phyloP scores from a whole-genome alignment of 2,888 invertebrate species.

The Meandrusa payeni region DNA sequence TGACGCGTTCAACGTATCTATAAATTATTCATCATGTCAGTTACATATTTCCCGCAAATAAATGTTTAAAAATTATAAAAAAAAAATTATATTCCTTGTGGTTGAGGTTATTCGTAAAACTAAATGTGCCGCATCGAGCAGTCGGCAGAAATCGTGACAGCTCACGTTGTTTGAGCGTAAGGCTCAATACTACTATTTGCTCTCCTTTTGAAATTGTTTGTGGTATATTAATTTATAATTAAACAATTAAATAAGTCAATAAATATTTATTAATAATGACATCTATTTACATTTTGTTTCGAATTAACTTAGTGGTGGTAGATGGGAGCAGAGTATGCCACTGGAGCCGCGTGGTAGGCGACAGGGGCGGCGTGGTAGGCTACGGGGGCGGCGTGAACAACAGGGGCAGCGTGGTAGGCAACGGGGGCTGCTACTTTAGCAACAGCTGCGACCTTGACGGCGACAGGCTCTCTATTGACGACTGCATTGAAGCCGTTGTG shows the following conservation, averaged over 20 bases:
- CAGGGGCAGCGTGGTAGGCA: constrained; percentile 28
- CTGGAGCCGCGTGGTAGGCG: constrained; percentile 59
- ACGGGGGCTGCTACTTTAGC: constrained; percentile 34
- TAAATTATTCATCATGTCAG: too few relatives aligned
- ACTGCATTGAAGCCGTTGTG: constrained; percentile 81
- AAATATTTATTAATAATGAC: neutral
- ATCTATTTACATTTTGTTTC: neutral
- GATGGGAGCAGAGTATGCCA: constrained; percentile 80
- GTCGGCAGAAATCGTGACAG: too few relatives aligned
- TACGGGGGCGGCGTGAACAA: constrained; percentile 36
- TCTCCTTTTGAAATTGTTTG: too few relatives aligned
- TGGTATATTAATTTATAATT: too few relatives aligned
- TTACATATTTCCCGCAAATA: too few relatives aligned
- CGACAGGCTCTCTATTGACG: constrained; percentile 66
- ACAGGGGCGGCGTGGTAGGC: constrained; percentile 67
- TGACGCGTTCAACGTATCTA: too few relatives aligned
- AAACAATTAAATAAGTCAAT: constrained; percentile 4
- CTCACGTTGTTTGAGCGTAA: too few relatives aligned
- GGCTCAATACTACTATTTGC: too few relatives aligned
- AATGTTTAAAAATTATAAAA: too few relatives aligned
- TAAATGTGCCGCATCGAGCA: too few relatives aligned
- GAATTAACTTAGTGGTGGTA: constrained; percentile 64
- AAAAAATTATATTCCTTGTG: too few relatives aligned
- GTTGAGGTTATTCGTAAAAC: too few relatives aligned
- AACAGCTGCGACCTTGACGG: constrained; percentile 36